Evolutionary conservation across 2,888 invertebrate species (phyloP), one percentile per base, ranked within the genome.

Genomic region (Drosophila testacea): DNA sequence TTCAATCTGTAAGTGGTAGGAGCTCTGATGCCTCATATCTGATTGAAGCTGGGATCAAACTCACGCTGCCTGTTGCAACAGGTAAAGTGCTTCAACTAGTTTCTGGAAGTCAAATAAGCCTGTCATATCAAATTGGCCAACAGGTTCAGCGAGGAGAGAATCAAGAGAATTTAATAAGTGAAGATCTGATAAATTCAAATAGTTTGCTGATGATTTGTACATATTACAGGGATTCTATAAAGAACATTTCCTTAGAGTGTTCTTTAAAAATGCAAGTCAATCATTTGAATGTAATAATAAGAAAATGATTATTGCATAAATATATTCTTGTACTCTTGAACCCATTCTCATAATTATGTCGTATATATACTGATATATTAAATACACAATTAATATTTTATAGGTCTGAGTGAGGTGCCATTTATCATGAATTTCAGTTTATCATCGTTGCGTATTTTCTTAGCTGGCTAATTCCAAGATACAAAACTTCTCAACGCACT

Each of bases 381-480:
- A 50, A 42, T 39, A 59, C 39, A 16, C 44, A 56, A 41, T 47
- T 42, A 39, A 30, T 38, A 71, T 42, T 42, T 56, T 38, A 30
- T 57, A 28, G 36, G 13, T 6, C 38, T 34, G 44, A 34, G 13
- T 34, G 55, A 47, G 57, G 48, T 41, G 52, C 38, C 54, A 67
- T 69, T 75, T 73, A 85, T 81, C 80, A 65, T 68, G 61, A 47
- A 39, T 69, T 72, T 67, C 39, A 51, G 67, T 65, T 69, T 69
- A 80, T 67, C 44, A 57, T 64, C 66, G 30, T 48, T 62, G 66
- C 34, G 56, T 69, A 71, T 73, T 68, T 69, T 65, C 76, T 80
- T 73, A 73, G 88, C 72, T 77, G 76, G 84, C 90, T 90, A 90
- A 90, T 90, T 83, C 74, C 73, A 77, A 86, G 81, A 82, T 81